A percentile compares a stretch with the other conserved stretches of the same genome.
These are phyloP conservation scores for Coryphaenoides rupestris DNA, from an alignment of 2,113 vertebrate genomes.

Conservation along the genomic window DNA sequence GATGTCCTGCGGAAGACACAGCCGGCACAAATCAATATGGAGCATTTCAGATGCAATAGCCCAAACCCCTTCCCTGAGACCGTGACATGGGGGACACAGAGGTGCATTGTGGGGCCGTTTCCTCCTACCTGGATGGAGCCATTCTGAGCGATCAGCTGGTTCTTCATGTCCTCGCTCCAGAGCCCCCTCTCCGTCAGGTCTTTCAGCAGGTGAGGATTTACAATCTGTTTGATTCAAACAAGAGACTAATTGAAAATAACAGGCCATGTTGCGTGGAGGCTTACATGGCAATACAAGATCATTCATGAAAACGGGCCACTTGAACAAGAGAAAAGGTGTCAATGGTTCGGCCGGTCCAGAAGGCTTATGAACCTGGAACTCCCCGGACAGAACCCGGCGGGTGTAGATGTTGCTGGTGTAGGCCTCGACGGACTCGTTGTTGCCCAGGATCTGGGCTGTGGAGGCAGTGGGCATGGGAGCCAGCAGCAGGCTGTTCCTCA, in stretches of 20 bases:
- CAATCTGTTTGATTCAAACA: conserved; percentile 73
- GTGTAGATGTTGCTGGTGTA: conserved; percentile 99
- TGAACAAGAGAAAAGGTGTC: background rate
- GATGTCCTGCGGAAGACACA: conserved; percentile 60
- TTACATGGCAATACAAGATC: background rate
- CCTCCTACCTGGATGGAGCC: conserved; percentile 90
- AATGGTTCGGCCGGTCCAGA: background rate
- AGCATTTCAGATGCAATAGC: too few relatives aligned
- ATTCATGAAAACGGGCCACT: too few relatives aligned
- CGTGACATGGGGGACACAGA: too few relatives aligned
- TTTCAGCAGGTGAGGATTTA: conserved; percentile 95
- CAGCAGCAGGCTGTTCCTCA: conserved; percentile 92
- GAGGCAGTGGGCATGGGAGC: conserved; percentile 98
- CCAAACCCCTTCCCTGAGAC: too few relatives aligned
- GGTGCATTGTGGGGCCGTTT: background rate
- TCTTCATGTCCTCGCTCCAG: conserved; percentile 96
- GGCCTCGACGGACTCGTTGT: conserved; percentile 95
- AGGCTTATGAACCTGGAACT: conserved; percentile 88
- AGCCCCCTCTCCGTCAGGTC: conserved; percentile 90
- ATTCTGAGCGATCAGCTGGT: conserved; percentile 90
- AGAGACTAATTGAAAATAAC: too few relatives aligned
- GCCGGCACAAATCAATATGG: background rate
- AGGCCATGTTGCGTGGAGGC: too few relatives aligned
- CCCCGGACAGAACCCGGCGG: conserved; percentile 91
- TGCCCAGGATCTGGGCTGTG: conserved; percentile 96